Evolutionary conservation across 2,113 vertebrate genomes (phyloP), one percentile per base, ranked within the genome.

Genomic region (Danionella cerebrum): DNA sequence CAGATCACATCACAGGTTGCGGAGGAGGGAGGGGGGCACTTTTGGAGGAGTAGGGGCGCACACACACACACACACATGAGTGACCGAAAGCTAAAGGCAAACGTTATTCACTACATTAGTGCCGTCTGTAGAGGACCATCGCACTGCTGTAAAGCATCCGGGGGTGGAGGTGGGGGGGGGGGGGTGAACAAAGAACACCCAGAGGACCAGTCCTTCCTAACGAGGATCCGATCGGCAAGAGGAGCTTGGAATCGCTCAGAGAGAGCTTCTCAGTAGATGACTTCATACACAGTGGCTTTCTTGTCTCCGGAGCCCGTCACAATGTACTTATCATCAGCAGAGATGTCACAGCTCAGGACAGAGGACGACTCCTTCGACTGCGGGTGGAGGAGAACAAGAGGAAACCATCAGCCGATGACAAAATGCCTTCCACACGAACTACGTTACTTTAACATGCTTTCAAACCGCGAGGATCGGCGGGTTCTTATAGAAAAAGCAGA

Each of bases 301-400:
- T 98, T 98, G 88, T 98, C 95, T 7, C 95, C 95, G 3, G 95
- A 98, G 78, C 95, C 95, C 1, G 95, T 98, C 76, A 98, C 94
- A 2, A 98, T 98, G 81, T 98, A 97, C 79, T 98, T 96, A 87
- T 98, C 94, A 35, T 98, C 95, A 0, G 94, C 93, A 0, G 95
- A 98, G 82, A 98, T 98, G 89, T 98, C 95, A 3, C 95, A 98
- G 77, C 95, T 98, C 80, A 98, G 84, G 82, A 98, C 95, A 0
- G 95, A 98, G 0, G 95, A 97, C 35, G 95, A 96, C 80, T 98
- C 95, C 86, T 98, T 98, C 0, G 95, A 98, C 95, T 98, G 87
- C 6, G 19, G 10, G n/a, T 14, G 3, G 2, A 52, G 18, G 5
- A 6, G 9, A 45, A 21, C 6, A 50, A 2, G 18, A 18, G n/a